A percentile compares a stretch with the other conserved stretches of the same genome.
Conservation (phyloP, 2,113 vertebrate species). For the Eudorcas thomsonii region DNA sequence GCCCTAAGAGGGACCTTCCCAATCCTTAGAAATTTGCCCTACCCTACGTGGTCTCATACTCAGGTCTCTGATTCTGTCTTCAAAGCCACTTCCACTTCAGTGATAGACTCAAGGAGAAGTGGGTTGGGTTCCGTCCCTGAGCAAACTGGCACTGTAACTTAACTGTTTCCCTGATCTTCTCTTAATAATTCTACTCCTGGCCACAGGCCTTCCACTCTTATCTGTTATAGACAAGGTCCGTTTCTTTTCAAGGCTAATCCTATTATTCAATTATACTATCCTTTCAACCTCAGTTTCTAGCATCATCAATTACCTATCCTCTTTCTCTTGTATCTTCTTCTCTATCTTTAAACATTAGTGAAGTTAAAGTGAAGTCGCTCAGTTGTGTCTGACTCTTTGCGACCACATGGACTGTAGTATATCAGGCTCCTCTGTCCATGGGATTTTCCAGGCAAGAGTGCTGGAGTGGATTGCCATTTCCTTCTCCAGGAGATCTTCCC, state of each 20-base stretch:
- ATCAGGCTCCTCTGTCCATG: too few relatives aligned
- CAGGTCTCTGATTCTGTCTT: neutral
- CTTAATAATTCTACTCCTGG: neutral
- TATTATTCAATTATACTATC: neutral
- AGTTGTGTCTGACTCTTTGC: too few relatives aligned
- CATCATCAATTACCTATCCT: neutral
- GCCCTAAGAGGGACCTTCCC: neutral
- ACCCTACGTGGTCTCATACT: neutral
- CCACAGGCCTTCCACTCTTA: neutral
- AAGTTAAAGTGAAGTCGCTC: too few relatives aligned
- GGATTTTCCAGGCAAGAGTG: too few relatives aligned
- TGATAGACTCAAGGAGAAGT: neutral
- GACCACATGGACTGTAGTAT: too few relatives aligned
- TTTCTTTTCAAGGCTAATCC: constrained; percentile 4
- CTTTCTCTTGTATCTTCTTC: neutral
- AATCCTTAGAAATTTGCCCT: neutral
- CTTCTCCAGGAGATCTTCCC: too few relatives aligned
- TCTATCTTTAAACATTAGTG: neutral
- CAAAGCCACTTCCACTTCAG: neutral
- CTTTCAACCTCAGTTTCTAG: neutral
- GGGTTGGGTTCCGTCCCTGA: neutral
- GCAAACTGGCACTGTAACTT: neutral
- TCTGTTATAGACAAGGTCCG: neutral
- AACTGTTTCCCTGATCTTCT: neutral
- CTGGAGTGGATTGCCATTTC: too few relatives aligned